phyloP scores from a whole-genome alignment of 2,888 invertebrate genomes.

The Eupelmus urozonus region DNA sequence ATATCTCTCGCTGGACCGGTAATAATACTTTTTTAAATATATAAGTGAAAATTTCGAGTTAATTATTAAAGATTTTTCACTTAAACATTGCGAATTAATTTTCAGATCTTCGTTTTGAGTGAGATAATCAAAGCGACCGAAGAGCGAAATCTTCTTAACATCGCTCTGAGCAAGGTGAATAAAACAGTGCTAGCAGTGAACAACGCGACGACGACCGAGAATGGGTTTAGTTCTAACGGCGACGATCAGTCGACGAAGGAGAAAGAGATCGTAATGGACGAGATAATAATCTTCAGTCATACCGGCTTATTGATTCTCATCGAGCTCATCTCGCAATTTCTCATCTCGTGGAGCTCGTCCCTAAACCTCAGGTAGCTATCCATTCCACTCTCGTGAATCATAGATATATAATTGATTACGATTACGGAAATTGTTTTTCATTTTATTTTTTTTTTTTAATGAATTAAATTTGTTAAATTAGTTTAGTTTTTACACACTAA shows the following conservation, averaged over 20 bases:
- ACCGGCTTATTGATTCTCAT: conserved; percentile 62
- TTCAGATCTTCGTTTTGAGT: conserved; percentile 40
- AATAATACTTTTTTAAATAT: conserved; percentile 59
- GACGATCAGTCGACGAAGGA: neutral
- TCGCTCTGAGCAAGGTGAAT: conserved; percentile 2
- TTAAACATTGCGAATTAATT: neutral
- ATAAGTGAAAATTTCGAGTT: neutral
- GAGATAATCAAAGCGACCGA: conserved; percentile 61
- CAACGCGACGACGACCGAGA: neutral
- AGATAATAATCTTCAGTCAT: conserved; percentile 64
- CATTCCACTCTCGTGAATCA: no score
- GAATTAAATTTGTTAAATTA: neutral
- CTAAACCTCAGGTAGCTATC: conserved; percentile 66
- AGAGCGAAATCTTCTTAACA: conserved; percentile 57
- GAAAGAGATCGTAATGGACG: conserved; percentile 62
- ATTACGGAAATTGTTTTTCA: no score
- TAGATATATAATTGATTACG: no score
- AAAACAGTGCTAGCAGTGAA: neutral
- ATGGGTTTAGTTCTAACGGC: neutral
- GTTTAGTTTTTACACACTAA: no score
- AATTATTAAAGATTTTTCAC: neutral
- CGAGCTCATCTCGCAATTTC: conserved; percentile 65
- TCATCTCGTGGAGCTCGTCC: conserved; percentile 67
- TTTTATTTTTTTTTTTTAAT: no score
- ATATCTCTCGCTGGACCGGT: conserved; percentile 79